These are phyloP conservation scores for Coelopa frigida DNA, from an alignment of 1,140 invertebrate genomes.

Conservation along the genomic window DNA sequence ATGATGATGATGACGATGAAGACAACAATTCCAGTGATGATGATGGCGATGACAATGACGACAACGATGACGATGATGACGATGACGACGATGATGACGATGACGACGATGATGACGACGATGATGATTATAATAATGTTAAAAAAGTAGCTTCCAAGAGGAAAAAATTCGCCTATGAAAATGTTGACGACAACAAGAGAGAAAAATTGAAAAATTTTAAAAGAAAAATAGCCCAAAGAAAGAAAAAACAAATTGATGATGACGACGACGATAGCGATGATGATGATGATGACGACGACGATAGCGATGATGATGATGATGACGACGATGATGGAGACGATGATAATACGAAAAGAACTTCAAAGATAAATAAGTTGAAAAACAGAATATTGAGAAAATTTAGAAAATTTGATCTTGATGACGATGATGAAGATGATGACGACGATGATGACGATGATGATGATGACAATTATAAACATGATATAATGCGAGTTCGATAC, in stretches of 20 bases:
- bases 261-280: conserved; percentile 13
- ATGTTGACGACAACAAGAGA: conserved; percentile 17
- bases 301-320: conserved; percentile 29
- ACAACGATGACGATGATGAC: conserved; percentile 39
- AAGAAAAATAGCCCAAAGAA: conserved; percentile 10
- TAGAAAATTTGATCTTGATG: conserved; percentile 1
- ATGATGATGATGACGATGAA: conserved; percentile 16
- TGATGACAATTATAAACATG: conserved; percentile 4
- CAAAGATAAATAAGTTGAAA: conserved; percentile 5
- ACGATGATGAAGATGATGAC: conserved; percentile 9
- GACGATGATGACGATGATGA: conserved; percentile 9
- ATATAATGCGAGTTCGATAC: neutral
- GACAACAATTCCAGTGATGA: conserved; percentile 47
- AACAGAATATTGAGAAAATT: neutral
- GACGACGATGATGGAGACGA: conserved; percentile 15
- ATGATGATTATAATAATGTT: conserved; percentile 47
- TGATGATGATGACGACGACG: conserved; percentile 10
- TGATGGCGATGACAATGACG: conserved; percentile 47
- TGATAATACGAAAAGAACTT: neutral
- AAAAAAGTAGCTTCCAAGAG: conserved; percentile 20
- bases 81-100: conserved; percentile 33
- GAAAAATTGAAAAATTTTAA: neutral
- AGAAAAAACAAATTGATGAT: conserved; percentile 12
- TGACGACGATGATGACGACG: conserved; percentile 43
- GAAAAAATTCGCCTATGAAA: conserved; percentile 7